These are phyloP conservation scores for Hylaeus anthracinus DNA, from an alignment of 1,140 invertebrate genomes.

Conservation along the genomic window DNA sequence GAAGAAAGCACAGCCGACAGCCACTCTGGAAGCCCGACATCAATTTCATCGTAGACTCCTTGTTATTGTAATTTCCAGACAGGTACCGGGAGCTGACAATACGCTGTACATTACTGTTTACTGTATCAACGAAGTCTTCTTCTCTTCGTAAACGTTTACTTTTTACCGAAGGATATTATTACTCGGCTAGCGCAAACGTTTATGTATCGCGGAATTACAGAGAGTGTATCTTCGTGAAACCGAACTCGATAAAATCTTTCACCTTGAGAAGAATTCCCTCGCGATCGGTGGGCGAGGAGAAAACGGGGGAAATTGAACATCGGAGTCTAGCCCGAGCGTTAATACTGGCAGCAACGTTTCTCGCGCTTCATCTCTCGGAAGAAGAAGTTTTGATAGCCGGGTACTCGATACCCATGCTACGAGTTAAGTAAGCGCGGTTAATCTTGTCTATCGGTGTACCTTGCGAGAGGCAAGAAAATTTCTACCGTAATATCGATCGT, in stretches of 20 bases:
- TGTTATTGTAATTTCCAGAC: conserved; percentile 53
- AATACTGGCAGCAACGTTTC: neutral
- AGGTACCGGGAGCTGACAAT: conserved; percentile 20
- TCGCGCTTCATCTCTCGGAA: neutral
- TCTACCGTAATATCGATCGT: neutral
- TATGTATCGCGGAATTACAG: conserved; percentile 58
- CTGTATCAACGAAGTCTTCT: conserved; percentile 55
- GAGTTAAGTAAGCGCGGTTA: neutral
- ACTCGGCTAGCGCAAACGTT: conserved; percentile 56
- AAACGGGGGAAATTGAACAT: neutral
- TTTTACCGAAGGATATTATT: conserved; percentile 58
- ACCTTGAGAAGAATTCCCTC: neutral
- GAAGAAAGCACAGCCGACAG: no score
- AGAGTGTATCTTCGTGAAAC: conserved; percentile 24
- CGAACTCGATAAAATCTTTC: conserved; percentile 7
- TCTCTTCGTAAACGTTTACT: conserved; percentile 63
- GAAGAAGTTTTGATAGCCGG: neutral
- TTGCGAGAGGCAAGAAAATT: neutral
- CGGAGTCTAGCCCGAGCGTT: neutral
- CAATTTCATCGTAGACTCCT: neutral
- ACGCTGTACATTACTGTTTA: conserved; percentile 53
- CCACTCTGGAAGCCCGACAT: neutral
- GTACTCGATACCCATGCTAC: neutral
- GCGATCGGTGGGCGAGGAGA: neutral
- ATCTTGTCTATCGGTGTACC: neutral